Evolutionary conservation across 2,113 vertebrate genomes (phyloP).

Genomic region (Pangasianodon hypophthalmus): DNA sequence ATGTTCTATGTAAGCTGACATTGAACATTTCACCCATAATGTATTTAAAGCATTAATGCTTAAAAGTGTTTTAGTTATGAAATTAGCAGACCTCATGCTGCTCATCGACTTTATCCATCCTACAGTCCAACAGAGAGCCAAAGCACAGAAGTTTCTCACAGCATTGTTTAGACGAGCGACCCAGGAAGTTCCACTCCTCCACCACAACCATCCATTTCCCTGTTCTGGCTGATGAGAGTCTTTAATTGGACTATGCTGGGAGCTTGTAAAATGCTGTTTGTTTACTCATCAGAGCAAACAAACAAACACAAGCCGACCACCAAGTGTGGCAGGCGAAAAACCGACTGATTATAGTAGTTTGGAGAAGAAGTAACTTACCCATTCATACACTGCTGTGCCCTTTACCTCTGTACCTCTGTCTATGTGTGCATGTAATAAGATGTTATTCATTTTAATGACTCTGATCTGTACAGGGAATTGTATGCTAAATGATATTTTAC

Average conservation of each 20-base stretch:
- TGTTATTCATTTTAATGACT: constrained; percentile 18
- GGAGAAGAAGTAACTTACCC: neutral
- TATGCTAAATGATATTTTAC: neutral
- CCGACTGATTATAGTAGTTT: constrained; percentile 30
- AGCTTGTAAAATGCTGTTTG: constrained; percentile 70
- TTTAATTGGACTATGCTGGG: constrained; percentile 75
- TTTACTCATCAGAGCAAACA: constrained; percentile 69
- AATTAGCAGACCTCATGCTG: neutral
- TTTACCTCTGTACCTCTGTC: neutral
- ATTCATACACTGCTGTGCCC: neutral
- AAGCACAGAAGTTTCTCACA: constrained; percentile 45
- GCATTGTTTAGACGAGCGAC: constrained; percentile 37
- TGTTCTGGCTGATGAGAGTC: constrained; percentile 78
- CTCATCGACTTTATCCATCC: neutral
- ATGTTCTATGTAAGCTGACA: neutral
- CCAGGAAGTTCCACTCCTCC: constrained; percentile 64
- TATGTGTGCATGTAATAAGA: neutral
- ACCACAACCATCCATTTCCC: constrained; percentile 77
- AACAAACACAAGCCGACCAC: constrained; percentile 62
- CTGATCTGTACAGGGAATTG: neutral
- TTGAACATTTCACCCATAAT: neutral
- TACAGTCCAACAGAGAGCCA: neutral
- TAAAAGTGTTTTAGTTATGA: neutral
- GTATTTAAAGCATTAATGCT: neutral
- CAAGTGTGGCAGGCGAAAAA: constrained; percentile 41